Conservation (phyloP, 2,113 vertebrate genomes). For the Labeo rohita region DNA sequence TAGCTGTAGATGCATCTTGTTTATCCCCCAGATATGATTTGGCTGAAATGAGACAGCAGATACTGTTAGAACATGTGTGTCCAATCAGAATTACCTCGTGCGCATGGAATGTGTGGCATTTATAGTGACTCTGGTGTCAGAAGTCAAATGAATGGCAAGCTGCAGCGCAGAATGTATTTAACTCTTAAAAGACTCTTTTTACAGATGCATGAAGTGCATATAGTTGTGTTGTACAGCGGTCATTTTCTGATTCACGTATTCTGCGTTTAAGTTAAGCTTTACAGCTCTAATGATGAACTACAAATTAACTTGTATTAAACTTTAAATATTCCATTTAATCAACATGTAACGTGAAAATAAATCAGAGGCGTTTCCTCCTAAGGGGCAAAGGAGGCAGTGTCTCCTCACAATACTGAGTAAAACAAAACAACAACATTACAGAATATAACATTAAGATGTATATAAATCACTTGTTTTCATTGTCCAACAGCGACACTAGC, state of each 20-base stretch:
- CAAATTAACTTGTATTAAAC: not conserved
- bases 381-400: too few relatives aligned
- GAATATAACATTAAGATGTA: too few relatives aligned
- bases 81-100: constrained; percentile 52
- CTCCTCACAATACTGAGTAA: too few relatives aligned
- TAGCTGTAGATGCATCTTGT: constrained; percentile 54
- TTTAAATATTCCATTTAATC: not conserved
- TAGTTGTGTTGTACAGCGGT: not conserved
- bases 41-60: constrained; percentile 49
- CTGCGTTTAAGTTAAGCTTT: not conserved
- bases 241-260: not conserved
- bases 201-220: not conserved
- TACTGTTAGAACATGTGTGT: constrained; percentile 56
- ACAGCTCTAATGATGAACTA: too few relatives aligned
- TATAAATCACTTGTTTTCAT: too few relatives aligned
- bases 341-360: not conserved
- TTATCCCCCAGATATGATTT: constrained; percentile 54
- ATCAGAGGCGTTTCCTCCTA: too few relatives aligned
- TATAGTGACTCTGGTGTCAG: constrained; percentile 58
- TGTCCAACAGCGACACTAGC: too few relatives aligned
- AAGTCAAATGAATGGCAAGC: constrained; percentile 49
- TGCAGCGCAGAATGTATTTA: constrained; percentile 15
- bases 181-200: constrained; percentile 23
- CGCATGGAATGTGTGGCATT: constrained; percentile 54
- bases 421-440: too few relatives aligned